Conservation (phyloP, 1,140 invertebrate genomes). For the Phortica variegata region DNA sequence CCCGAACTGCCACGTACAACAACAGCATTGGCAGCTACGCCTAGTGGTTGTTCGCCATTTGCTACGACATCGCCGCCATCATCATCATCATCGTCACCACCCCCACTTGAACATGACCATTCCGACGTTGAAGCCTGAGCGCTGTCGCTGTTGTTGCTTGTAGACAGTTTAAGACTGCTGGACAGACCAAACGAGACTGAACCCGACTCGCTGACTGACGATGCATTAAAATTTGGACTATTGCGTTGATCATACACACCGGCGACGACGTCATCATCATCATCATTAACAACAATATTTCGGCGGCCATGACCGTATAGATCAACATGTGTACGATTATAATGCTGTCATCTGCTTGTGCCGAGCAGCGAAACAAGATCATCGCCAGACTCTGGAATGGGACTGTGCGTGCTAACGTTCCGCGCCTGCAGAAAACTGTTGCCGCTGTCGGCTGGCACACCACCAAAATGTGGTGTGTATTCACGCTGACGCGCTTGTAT, state of each 20-base stretch:
- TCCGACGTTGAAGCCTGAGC: constrained; percentile 39
- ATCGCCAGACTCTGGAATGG: constrained; percentile 48
- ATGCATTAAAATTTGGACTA: constrained; percentile 42
- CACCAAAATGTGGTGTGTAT: constrained; percentile 36
- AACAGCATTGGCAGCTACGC: constrained; percentile 19
- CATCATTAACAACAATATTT: too few relatives aligned
- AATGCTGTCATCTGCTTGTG: constrained; percentile 49
- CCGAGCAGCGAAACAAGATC: constrained; percentile 47
- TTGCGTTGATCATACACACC: constrained; percentile 37
- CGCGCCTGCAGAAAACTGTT: constrained; percentile 34
- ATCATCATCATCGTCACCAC: constrained; percentile 35
- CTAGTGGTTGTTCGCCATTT: constrained; percentile 23
- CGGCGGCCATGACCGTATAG: too few relatives aligned
- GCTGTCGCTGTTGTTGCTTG: constrained; percentile 27
- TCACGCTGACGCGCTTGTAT: constrained; percentile 32
- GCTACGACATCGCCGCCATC: constrained; percentile 20
- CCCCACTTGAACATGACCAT: constrained; percentile 47
- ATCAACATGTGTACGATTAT: constrained; percentile 28
- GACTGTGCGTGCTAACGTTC: constrained; percentile 22
- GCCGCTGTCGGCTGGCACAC: constrained; percentile 17
- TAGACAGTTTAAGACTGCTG: constrained; percentile 43
- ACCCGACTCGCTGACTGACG: constrained; percentile 41
- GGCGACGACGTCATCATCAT: constrained; percentile 29
- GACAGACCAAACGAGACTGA: constrained; percentile 47
- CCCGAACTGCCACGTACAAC: too few relatives aligned